Conservation (phyloP, 2,113 vertebrate genomes). For the Ochotona curzoniae region DNA sequence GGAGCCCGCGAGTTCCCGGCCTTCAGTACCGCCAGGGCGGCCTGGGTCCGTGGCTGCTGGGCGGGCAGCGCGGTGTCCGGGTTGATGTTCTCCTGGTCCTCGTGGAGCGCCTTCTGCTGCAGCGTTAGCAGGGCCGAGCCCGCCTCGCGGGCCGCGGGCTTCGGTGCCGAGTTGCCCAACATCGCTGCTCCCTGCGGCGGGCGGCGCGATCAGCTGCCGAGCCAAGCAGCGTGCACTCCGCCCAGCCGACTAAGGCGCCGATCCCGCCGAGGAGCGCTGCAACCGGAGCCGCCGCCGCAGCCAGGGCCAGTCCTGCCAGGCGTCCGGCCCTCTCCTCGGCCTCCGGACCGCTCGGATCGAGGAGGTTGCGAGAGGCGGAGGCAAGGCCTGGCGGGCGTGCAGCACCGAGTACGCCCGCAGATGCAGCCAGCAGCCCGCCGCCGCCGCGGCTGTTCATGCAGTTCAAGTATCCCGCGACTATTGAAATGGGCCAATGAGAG, state of each 20-base stretch:
- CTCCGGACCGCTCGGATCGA: background rate
- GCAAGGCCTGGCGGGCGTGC: background rate
- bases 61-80: constrained; percentile 78
- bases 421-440: constrained; percentile 67
- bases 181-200: constrained; percentile 69
- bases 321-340: constrained; percentile 20
- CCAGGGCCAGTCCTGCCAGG: background rate
- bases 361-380: background rate
- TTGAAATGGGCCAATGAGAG: constrained; percentile 95
- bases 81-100: constrained; percentile 93
- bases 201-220: constrained; percentile 63
- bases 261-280: background rate
- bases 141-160: constrained; percentile 61
- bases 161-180: constrained; percentile 58
- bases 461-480: constrained; percentile 99
- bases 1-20: constrained; percentile 76
- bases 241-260: background rate
- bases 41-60: constrained; percentile 79
- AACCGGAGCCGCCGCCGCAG: background rate
- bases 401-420: background rate
- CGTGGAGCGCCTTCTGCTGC: constrained; percentile 85
- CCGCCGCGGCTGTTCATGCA: constrained; percentile 75
- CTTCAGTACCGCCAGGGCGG: constrained; percentile 89
- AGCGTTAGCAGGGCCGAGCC: constrained; percentile 24
- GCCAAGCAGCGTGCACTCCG: constrained; percentile 63